phyloP scores from a whole-genome alignment of 2,113 vertebrate genomes.

The Syrrhaptes paradoxus region DNA sequence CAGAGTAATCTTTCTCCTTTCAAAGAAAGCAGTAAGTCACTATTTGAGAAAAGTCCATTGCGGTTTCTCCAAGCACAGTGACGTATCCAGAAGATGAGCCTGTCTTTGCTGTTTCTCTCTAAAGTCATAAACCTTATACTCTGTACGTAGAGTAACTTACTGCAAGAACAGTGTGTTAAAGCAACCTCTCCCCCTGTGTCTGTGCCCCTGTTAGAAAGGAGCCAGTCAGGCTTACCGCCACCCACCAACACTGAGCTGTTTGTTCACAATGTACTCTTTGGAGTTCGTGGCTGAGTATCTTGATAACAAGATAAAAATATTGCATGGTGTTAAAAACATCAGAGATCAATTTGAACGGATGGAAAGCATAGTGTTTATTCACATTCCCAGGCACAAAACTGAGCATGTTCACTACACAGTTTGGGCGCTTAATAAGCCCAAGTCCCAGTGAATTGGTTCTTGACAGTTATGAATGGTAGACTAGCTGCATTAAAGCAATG shows the following conservation, averaged over 20 bases:
- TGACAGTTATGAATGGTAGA: conserved; percentile 88
- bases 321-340: conserved; percentile 30
- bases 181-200: neutral
- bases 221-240: neutral
- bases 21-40: neutral
- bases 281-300: conserved; percentile 13
- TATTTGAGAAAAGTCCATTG: neutral
- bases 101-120: neutral
- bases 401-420: conserved; percentile 44
- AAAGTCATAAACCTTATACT: neutral
- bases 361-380: conserved; percentile 31
- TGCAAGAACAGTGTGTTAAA: neutral
- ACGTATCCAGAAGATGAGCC: neutral
- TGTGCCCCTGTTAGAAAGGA: neutral
- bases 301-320: conserved; percentile 59
- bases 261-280: neutral
- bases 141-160: neutral
- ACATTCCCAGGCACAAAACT: conserved; percentile 15
- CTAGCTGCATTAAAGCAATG: conserved; percentile 78
- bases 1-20: neutral
- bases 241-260: neutral
- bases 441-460: conserved; percentile 79
- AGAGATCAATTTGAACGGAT: neutral
- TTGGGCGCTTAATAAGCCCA: conserved; percentile 77
- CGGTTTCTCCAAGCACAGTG: neutral